These are phyloP conservation scores for Darevskia nairensis DNA, from an alignment of 2,797 vertebrate genomes.

Conservation along the genomic window DNA sequence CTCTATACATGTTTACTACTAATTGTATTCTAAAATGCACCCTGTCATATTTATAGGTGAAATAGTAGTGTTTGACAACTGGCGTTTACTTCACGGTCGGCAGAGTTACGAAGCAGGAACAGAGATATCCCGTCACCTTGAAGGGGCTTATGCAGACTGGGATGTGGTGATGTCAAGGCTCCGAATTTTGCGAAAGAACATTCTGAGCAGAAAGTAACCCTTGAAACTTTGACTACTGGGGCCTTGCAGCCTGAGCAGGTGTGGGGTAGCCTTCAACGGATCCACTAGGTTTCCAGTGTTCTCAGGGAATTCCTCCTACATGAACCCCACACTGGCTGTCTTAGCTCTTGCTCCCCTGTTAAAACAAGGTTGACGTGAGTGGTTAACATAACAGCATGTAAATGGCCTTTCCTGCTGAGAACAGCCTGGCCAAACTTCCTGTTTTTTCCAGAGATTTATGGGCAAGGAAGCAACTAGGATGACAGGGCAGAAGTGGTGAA, in stretches of 20 bases:
- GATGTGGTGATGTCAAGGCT: constrained; percentile 94
- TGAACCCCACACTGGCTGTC: neutral
- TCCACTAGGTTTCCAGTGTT: neutral
- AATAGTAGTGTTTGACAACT: constrained; percentile 93
- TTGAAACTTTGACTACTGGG: neutral
- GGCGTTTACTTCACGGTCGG: constrained; percentile 91
- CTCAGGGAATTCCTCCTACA: neutral
- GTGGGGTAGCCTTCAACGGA: neutral
- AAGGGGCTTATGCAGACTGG: constrained; percentile 95
- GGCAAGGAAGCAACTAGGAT: neutral
- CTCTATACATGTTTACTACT: neutral
- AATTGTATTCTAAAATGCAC: neutral
- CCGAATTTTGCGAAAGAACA: constrained; percentile 78
- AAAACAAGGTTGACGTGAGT: neutral
- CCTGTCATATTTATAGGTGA: constrained; percentile 81
- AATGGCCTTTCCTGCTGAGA: neutral
- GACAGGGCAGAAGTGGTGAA: neutral
- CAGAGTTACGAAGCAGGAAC: constrained; percentile 76
- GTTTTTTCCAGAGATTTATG: neutral
- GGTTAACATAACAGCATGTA: neutral
- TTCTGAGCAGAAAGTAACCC: constrained; percentile 71
- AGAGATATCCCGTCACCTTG: constrained; percentile 82
- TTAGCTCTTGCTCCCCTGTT: neutral
- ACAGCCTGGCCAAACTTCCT: neutral
- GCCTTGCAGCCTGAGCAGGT: neutral